phyloP scores from a whole-genome alignment of 2,797 vertebrate genomes.

The Orientallactaga sibirica region DNA sequence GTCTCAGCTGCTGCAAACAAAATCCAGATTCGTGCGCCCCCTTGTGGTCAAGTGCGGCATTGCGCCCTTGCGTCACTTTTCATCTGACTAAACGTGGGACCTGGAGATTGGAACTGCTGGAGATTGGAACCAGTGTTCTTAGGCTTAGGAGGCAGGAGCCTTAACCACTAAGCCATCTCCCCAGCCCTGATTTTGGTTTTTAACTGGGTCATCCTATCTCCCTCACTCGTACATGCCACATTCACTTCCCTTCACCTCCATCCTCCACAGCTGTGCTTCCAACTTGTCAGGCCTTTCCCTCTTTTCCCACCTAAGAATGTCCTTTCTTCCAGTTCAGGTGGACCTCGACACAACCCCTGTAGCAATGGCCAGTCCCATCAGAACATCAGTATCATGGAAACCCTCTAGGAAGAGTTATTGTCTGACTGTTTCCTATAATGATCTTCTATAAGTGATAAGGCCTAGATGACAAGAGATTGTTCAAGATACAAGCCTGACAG shows the following conservation, averaged over 20 bases:
- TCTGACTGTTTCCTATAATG: neutral
- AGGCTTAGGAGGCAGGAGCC: no score
- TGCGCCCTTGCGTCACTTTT: no score
- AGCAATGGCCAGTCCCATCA: neutral
- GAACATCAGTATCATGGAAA: neutral
- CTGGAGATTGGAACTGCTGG: no score
- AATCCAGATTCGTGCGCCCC: no score
- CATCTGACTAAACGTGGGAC: no score
- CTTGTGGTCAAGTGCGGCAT: no score
- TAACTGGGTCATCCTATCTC: neutral
- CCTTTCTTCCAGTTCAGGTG: neutral
- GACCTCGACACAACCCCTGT: neutral
- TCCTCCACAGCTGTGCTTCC: neutral
- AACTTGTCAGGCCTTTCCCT: neutral
- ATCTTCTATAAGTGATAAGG: neutral
- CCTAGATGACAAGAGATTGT: neutral
- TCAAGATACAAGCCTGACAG: neutral
- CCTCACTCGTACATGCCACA: fast-evolving
- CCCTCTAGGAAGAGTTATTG: neutral
- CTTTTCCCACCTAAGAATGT: neutral
- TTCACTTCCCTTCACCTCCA: neutral
- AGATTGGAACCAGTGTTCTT: no score
- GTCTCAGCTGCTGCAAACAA: no score
- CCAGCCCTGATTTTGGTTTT: neutral
- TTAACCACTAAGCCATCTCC: no score